Conservation (phyloP, 2,888 invertebrate species). For the Philhelius pedissequus region DNA sequence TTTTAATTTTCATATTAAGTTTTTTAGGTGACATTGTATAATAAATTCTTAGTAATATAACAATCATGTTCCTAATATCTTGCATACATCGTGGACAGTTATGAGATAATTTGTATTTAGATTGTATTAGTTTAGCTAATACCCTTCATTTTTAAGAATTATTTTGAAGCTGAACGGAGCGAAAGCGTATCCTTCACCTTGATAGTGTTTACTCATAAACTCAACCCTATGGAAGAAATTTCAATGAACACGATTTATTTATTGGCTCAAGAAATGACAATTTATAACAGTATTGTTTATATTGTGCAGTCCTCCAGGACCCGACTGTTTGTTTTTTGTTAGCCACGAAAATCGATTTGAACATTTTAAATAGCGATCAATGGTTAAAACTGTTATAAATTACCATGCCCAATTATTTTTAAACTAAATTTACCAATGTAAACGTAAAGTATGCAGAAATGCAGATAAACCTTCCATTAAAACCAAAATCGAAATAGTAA, state of each 20-base stretch:
- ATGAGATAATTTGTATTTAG: too few relatives aligned
- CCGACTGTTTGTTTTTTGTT: background rate
- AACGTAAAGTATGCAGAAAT: conserved; percentile 97
- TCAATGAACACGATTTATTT: background rate
- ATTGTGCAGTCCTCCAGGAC: too few relatives aligned
- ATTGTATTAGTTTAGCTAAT: background rate
- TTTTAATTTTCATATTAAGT: too few relatives aligned
- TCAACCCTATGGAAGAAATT: conserved; percentile 85
- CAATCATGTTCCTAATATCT: too few relatives aligned
- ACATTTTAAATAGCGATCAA: too few relatives aligned
- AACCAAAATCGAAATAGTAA: conserved; percentile 96
- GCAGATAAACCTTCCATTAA: conserved; percentile 99
- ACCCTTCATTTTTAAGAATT: conserved; percentile 81
- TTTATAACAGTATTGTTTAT: background rate
- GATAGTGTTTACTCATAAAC: conserved; percentile 97
- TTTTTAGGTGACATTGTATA: too few relatives aligned
- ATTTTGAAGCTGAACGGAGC: conserved; percentile 91
- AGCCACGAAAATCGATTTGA: too few relatives aligned
- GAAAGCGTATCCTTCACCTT: conserved; percentile 89
- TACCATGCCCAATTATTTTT: too few relatives aligned
- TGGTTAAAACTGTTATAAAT: too few relatives aligned
- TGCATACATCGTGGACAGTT: too few relatives aligned
- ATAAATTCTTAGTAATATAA: too few relatives aligned
- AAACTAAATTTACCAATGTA: conserved; percentile 97
- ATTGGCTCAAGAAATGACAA: too few relatives aligned